Evolutionary conservation across 2,113 vertebrate species (phyloP).

Genomic region (Trachemys scripta): DNA sequence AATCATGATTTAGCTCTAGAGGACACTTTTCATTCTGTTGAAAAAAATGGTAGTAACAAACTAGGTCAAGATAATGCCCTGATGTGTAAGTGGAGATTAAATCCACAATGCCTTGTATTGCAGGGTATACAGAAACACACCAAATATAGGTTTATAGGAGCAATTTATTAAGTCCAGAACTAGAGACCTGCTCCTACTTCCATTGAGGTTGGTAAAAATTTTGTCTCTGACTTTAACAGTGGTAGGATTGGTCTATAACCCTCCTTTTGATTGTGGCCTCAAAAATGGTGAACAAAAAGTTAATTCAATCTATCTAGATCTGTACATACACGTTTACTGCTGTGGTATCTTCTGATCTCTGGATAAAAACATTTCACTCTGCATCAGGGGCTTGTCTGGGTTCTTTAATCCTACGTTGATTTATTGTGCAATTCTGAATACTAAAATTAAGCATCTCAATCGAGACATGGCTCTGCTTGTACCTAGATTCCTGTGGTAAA

Average conservation of each 20-base stretch:
- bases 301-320: not conserved
- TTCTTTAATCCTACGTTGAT: constrained; percentile 42
- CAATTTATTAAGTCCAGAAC: not conserved
- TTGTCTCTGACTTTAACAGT: not conserved
- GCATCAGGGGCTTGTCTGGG: constrained; percentile 25
- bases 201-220: not conserved
- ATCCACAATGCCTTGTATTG: not conserved
- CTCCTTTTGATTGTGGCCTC: not conserved
- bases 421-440: constrained; percentile 57
- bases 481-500: constrained; percentile 3
- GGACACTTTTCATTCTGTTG: not conserved
- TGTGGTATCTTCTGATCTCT: constrained; percentile 25
- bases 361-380: constrained; percentile 48
- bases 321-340: constrained; percentile 17
- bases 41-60: not conserved
- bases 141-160: not conserved
- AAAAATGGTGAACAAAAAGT: not conserved
- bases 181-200: not conserved
- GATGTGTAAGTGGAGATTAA: not conserved
- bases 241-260: not conserved
- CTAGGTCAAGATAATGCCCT: not conserved
- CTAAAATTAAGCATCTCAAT: constrained; percentile 38
- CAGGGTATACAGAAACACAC: not conserved
- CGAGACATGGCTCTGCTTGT: not conserved
- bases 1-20: not conserved